Base-by-base conservation (phyloP, 2,888 invertebrate genomes). In the Acleris laterana region DNA sequence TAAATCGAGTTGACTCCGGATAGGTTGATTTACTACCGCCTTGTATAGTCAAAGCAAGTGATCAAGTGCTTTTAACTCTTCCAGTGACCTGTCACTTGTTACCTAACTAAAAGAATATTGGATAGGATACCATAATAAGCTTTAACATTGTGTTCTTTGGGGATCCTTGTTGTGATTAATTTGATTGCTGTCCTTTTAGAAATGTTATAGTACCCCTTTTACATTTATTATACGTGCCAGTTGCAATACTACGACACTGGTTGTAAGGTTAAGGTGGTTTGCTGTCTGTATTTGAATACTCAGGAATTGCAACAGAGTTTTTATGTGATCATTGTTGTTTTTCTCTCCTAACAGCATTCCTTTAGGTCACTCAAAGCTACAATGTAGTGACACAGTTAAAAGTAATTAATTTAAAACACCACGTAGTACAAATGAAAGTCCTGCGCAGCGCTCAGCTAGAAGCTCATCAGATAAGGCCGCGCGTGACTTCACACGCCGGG, bases 401-500 rank as follows among this genome's bases (percentile, higher is more conserved):
- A 48, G 22, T 48, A 64, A 53, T 53, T 32, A 64, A 22, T 48
- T 64, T 25, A 65, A 49, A 68, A 63, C 62, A 50, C 64, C 57
- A 46, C 49, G 63, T 53, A 62, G 68, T 68, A 62, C 55, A 49
- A 55, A 60, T 69, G 68, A 56, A 57, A 61, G 59, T 46, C 52
- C 57, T 55, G 60, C 42, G 25, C 38, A 16, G 62, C 22, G 67
- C 64, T 74, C 68, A 70, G 73, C 71, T 78, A 71, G 72, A 79
- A 79, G 76, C 72, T 75, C 78, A 82, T 83, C 80, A 74, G 84
- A 84, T 82, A 82, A 81, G 64, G 63, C 72, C 72, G 74, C 78
- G 74, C 78, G 77, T 81, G 78, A 81, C 80, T 82, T 80, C 79
- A 82, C 81, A 80, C 78, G 76, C 73, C 67, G 72, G 71, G 55